Evolutionary conservation across 2,113 vertebrate species (phyloP), one percentile per base, ranked within the genome.

Genomic region (Sinosuthora webbiana): DNA sequence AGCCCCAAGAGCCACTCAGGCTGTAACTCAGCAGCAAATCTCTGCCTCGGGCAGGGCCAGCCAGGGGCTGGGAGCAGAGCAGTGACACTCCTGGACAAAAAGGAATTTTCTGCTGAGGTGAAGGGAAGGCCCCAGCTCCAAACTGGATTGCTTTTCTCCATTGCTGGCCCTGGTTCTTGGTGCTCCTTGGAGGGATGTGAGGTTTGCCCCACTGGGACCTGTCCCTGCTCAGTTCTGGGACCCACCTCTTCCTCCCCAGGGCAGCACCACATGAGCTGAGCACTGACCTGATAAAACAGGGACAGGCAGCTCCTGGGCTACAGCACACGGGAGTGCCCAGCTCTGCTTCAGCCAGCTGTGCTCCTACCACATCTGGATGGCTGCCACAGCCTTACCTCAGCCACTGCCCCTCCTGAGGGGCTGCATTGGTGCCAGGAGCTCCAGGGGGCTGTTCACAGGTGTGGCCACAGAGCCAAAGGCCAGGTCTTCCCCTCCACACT

Each of bases 31-130:
- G 60, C 71, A 67, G 52, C 23, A 25, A 45, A 70, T 15, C 56
- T 47, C 22, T 49, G n/a, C 49, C 39, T 22, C 0, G 0, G 25
- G 33, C 57, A 59, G 67, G 10, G 24, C 6, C 0, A 0, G 59
- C 15, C 1, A 1, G 30, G 22, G 24, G 44, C 89, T 41, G 69
- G 0, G 5, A 63, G 31, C 63, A 11, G 39, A 80, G 73, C 57
- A 18, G 15, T 0, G 57, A 6, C n/a, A 37, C 31, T n/a, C 47
- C 57, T 18, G 1, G 0, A 19, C 21, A 22, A 28, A 67, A 64
- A 11, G 33, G 15, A 13, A 3, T 7, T 62, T 39, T 31, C 35
- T 60, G 35, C 21, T 4, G 41, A 31, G 16, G 25, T 1, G 2
- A 37, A 45, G 62, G 41, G 35, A 44, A 86, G 47, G 0, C 4